A percentile compares a stretch with the other conserved stretches of the same genome.
Conservation (phyloP, 2,888 invertebrate genomes). For the Hirtodrosophila alboralis region DNA sequence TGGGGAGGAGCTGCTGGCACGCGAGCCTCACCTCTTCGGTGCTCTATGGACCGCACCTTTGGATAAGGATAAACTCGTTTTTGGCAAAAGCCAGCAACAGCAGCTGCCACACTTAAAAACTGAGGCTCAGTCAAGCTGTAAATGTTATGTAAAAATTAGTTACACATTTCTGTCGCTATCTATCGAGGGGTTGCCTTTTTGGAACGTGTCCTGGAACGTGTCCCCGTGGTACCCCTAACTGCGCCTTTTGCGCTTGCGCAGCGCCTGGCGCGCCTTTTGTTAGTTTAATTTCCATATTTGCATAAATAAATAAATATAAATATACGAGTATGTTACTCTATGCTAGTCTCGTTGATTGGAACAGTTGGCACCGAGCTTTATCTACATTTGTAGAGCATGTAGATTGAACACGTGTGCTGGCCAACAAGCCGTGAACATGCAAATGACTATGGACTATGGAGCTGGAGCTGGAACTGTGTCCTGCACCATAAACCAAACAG, state of each 20-base stretch:
- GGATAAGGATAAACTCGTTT: conserved; percentile 74
- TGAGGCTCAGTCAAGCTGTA: conserved; percentile 30
- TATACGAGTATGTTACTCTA: conserved; percentile 9
- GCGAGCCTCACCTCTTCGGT: conserved; percentile 43
- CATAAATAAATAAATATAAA: conserved; percentile 49
- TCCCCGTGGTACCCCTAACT: conserved; percentile 18
- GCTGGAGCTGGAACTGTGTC: conserved; percentile 4
- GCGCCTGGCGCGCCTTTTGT: conserved; percentile 44
- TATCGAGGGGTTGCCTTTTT: conserved; percentile 49
- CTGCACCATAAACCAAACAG: conserved; percentile 18
- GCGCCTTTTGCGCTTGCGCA: conserved; percentile 60
- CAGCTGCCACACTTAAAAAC: conserved; percentile 46
- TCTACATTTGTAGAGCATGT: conserved; percentile 33
- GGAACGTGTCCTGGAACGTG: conserved; percentile 67
- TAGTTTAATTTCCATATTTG: conserved; percentile 58
- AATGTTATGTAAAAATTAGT: conserved; percentile 65
- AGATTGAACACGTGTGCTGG: conserved; percentile 60
- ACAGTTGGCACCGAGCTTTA: conserved; percentile 49
- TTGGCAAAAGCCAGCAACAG: conserved; percentile 54
- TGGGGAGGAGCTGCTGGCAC: conserved; percentile 52
- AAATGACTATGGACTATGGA: conserved; percentile 37
- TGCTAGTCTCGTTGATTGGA: conserved; percentile 37
- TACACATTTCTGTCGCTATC: conserved; percentile 58
- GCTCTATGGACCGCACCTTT: conserved; percentile 36
- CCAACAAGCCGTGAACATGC: conserved; percentile 75